Evolutionary conservation across 2,888 invertebrate genomes (phyloP), one percentile per base, ranked within the genome.

Genomic region (Noctua janthina): DNA sequence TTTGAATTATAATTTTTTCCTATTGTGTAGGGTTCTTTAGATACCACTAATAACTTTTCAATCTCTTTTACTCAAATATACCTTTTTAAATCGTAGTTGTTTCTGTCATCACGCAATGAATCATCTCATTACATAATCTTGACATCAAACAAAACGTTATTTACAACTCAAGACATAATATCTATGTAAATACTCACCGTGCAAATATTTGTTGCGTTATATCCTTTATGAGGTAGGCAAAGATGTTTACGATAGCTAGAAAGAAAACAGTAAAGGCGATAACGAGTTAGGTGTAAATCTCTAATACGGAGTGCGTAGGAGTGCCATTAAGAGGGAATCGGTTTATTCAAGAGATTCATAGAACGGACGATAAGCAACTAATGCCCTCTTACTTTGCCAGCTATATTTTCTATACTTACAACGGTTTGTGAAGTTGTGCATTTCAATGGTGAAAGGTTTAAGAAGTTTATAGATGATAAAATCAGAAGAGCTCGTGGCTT

Each of bases 261-360:
- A 82, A 85, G 54, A 78, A 75, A 78, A 85, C 75, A n/a, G 59
- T 74, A 78, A 78, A 68, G 76, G 64, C 56, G 78, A 85, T 82
- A 82, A 78, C 78, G 82, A 82, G 74, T 68, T 68, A 35, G 56
- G 74, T 75, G 79, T 77, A 81, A 76, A 84, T 85, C 76, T 81
- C 71, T 77, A 51, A 78, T 69, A 78, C 56, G 74, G 67, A 67
- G 56, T 85, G 76, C 82, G 85, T 85, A 76, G 86, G 85, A 75
- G 82, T 85, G 56, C 81, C 75, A 85, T 78, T 82, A 78, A n/a
- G 54, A 70, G 82, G 64, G 49, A 73, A 85, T 82, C 78, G 78
- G 78, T 85, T 74, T 78, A 85, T 68, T 85, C 70, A 82, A 76
- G 85, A 67, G 85, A 85, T 85, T 78, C 82, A 78, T 76, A 71